phyloP scores from a whole-genome alignment of 2,888 invertebrate genomes.

The Agrilus mali region DNA sequence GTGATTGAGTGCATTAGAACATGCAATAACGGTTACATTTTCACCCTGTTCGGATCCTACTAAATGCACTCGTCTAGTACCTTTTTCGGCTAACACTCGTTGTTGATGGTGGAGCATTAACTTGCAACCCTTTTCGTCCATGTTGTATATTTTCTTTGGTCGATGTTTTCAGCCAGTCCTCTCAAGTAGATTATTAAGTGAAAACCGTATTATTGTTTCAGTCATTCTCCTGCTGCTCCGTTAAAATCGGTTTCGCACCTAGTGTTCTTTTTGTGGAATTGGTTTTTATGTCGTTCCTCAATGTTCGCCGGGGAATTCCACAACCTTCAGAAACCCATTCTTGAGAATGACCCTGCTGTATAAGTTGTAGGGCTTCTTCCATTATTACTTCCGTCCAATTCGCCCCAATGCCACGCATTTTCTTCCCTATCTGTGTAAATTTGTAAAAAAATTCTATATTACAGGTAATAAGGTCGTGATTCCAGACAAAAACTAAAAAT shows the following conservation, averaged over 20 bases:
- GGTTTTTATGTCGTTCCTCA: not conserved
- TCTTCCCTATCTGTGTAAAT: not conserved
- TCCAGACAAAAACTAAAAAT: no score
- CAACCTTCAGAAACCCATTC: not conserved
- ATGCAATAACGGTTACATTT: slow-evolving; percentile 18
- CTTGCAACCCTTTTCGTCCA: slow-evolving; percentile 17
- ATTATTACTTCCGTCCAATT: not conserved
- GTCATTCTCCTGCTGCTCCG: not conserved
- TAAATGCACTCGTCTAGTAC: slow-evolving; percentile 16
- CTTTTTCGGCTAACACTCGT: slow-evolving; percentile 15
- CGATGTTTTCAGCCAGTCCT: slow-evolving; percentile 7
- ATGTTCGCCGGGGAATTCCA: not conserved
- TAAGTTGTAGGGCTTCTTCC: not conserved
- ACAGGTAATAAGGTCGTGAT: no score
- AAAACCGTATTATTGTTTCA: not conserved
- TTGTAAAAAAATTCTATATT: no score
- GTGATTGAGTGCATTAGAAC: slow-evolving; percentile 17
- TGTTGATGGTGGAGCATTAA: slow-evolving; percentile 16
- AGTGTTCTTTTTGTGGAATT: not conserved
- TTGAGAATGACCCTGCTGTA: not conserved
- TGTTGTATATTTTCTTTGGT: slow-evolving; percentile 16
- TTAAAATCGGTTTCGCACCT: not conserved
- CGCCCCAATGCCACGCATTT: not conserved
- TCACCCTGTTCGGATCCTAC: slow-evolving; percentile 19
- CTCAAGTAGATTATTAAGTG: not conserved